Conservation (phyloP, 1,140 invertebrate genomes). For the Prorops nasuta region DNA sequence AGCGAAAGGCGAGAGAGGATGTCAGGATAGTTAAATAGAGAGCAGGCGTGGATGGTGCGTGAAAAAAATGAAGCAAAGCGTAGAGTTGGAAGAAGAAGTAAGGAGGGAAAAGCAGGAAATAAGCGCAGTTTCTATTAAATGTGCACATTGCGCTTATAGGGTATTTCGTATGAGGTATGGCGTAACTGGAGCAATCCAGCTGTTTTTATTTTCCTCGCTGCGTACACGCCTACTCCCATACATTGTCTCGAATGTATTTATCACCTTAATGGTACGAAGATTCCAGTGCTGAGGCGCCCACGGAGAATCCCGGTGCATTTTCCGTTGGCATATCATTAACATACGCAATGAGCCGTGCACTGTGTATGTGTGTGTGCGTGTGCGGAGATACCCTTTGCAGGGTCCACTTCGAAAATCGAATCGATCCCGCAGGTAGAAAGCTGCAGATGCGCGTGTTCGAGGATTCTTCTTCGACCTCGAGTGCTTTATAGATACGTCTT, state of each 20-base stretch:
- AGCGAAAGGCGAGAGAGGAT: too few relatives aligned
- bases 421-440: slow-evolving; percentile 26
- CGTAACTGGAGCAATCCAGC: slow-evolving; percentile 14
- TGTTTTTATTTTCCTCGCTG: slow-evolving; percentile 21
- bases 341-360: slow-evolving; percentile 21
- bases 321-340: slow-evolving; percentile 21
- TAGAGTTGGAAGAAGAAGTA: too few relatives aligned
- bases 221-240: slow-evolving; percentile 10
- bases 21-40: too few relatives aligned
- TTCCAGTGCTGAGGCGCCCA: too few relatives aligned
- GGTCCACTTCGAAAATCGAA: slow-evolving; percentile 20
- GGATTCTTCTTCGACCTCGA: slow-evolving; percentile 13
- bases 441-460: too few relatives aligned
- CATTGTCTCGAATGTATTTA: slow-evolving; percentile 29
- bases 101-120: slow-evolving; percentile 8
- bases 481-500: slow-evolving; percentile 19
- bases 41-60: too few relatives aligned
- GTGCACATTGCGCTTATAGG: too few relatives aligned
- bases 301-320: too few relatives aligned
- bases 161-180: too few relatives aligned
- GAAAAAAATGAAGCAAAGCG: too few relatives aligned
- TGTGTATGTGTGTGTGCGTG: too few relatives aligned
- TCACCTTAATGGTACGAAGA: slow-evolving; percentile 13
- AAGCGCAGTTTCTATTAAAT: slow-evolving; percentile 18
- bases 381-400: too few relatives aligned